A percentile compares a stretch with the other conserved stretches of the same genome.
Conservation (phyloP, 2,113 vertebrate species). For the Limanda limanda region DNA sequence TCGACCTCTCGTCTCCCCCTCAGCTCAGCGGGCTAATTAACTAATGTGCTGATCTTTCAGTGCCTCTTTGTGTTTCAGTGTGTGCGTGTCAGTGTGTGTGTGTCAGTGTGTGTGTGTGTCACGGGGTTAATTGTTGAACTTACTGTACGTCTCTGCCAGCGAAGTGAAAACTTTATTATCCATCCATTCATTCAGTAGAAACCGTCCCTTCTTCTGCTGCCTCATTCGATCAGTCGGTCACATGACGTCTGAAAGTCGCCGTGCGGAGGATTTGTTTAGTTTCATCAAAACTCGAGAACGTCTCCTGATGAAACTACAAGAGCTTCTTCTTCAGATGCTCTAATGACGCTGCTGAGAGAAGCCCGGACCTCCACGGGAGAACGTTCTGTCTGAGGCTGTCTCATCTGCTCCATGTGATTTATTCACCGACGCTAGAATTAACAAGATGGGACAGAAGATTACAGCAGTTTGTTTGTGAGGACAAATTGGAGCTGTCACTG, state of each 20-base stretch:
- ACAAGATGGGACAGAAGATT: not conserved
- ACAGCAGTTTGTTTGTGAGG: not conserved
- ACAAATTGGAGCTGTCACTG: not conserved
- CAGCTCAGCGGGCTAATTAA: slow-evolving; percentile 68
- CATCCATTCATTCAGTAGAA: not conserved
- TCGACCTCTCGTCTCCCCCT: slow-evolving; percentile 36
- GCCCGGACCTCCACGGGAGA: not conserved
- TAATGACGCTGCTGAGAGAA: slow-evolving; percentile 5
- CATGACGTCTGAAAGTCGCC: not conserved
- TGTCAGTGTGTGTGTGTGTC: slow-evolving; percentile 37
- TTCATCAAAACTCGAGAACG: too few species aligned
- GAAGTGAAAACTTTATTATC: slow-evolving; percentile 42
- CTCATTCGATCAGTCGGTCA: not conserved
- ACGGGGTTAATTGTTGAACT: slow-evolving; percentile 55
- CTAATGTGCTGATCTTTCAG: slow-evolving; percentile 74
- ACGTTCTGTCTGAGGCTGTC: not conserved
- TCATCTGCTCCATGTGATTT: not conserved
- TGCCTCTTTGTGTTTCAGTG: slow-evolving; percentile 57
- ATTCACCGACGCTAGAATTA: not conserved
- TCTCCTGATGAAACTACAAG: too few species aligned
- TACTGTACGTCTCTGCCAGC: slow-evolving; percentile 23
- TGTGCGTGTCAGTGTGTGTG: slow-evolving; percentile 25
- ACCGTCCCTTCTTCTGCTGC: too few species aligned
- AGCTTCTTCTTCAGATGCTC: slow-evolving; percentile 14
- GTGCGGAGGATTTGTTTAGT: not conserved